Base-by-base conservation (phyloP, 2,113 vertebrate genomes). In the Columbina picui region DNA sequence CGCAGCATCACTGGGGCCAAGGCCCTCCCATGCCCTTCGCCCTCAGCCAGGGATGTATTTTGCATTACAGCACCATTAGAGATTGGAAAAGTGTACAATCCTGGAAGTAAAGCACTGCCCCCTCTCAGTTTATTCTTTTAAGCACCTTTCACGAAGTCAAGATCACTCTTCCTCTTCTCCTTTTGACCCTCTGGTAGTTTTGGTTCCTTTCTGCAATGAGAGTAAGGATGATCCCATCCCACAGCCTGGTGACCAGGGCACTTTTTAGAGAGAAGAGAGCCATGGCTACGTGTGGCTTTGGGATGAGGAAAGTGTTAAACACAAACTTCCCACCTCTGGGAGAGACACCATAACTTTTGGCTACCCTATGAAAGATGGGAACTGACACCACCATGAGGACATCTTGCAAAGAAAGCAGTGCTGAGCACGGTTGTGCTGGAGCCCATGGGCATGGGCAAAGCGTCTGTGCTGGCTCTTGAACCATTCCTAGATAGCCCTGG, bases 351-450 rank as follows among this genome's bases (percentile, higher is more conserved):
- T 55, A 16, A 45, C 29, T 27, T 50, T 56, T 68, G 80, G 41
- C 71, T 86, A 26, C 30, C 55, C 60, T 78, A 17, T 9, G 93
- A 89, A 92, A 90, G 73, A 74, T 8, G 76, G 86, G 91, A 89
- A n/a, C 83, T 56, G 86, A 92, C 95, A 84, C 83, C 94, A 81
- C 95, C 89, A 5, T 60, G 96, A 97, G 96, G 95, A 84, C 29
- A 14, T 71, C 94, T 56, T 1, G 73, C 29, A 89, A 52, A 94
- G 68, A 57, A 34, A 63, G 55, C 79, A 18, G 59, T 2, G 43
- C 50, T 32, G 45, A 79, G 52, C 4, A 3, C 1, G 4, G 47
- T 19, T 61, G 36, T 67, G 23, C 2, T 4, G 71, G 53, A 93
- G 69, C 65, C 34, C 2, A 0, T 0, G 11, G 73, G 38, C 3